Base-by-base conservation (phyloP, 2,797 vertebrate genomes). In the Menidia menidia region DNA sequence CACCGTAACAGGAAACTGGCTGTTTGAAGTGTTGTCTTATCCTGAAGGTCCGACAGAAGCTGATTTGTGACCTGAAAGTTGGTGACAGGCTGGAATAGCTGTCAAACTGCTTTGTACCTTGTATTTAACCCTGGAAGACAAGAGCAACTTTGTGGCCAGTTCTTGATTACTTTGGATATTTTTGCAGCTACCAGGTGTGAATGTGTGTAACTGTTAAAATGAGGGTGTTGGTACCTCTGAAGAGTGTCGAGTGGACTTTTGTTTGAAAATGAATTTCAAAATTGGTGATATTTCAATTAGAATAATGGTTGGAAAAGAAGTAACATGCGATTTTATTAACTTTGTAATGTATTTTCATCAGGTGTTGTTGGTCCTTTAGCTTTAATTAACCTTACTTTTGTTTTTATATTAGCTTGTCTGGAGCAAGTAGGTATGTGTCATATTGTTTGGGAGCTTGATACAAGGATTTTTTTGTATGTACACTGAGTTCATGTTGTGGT, bases 181-280 rank as follows among this genome's bases (percentile, higher is more conserved):
- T 87, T 77, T 65, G 68, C 73, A 87, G 83, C 70, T 32, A 70
- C 76, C 78, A 87, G 86, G 86, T 90, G 88, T 85, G 76, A 91
- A 90, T 80, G 84, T 83, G 82, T 80, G 77, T 11, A 81, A 74
- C 68, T 63, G 52, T 75, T 48, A 71, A 63, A 86, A 84, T 69
- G 56, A 63, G 71, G 70, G 77, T 45, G 56, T 18, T 59, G 42
- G 71, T 77, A 70, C 76, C 52, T 66, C 48, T 81, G 80, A 86
- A 79, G 73, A 76, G 66, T 48, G 54, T 19, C 6, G 6, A 56
- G 53, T 42, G 12, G 16, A 65, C 60, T 55, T 80, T 68, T 58
- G 30, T 42, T 60, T 13, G 42, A 57, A 77, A 80, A 77, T 50
- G 19, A 66, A 63, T 18, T 33, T 64, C 54, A 50, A 56, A 6